Base-by-base conservation (phyloP, 1,140 invertebrate species). In the Trichogramma pretiosum region DNA sequence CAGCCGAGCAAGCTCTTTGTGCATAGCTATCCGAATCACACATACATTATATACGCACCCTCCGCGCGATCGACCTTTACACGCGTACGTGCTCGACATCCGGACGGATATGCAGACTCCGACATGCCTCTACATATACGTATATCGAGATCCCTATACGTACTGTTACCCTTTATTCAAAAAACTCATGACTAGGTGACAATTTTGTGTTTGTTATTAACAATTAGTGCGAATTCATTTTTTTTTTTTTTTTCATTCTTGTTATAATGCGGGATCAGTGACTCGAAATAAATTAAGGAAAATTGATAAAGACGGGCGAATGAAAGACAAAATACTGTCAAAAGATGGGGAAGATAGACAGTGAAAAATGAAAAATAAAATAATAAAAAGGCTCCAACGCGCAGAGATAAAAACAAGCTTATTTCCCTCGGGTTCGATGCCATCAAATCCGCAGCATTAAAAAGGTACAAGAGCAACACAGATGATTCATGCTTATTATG, bases 391-490 rank as follows among this genome's bases (percentile, higher is more conserved):
- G 42, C 14, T 14, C 10, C 19, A 34, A 34, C 22, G 19, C 26
- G 32, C 17, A 18, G 36, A 32, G 40, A 53, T 48, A 60, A 58
- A 48, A 54, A 56, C 54, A 46, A 51, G 56, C 52, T 56, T 60
- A 60, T 60, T 60, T 60, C 58, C 56, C 58, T 42, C 22, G 58
- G 48, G 56, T 37, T 46, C 54, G 48, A 56, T 58, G 41, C 40
- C 37, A 36, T 24, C 30, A 30, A 11, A 43, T 18, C 9, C 26
- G 36, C 9, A 34, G 35, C 21, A 17, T 41, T 22, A 36, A 43
- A 17, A 35, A 18, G 18, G 19, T 21, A n/a, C 23, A 24, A 30
- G 21, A 53, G 14, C n/a, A 48, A 40, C 39, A 28, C 40, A 33
- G 47, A 52, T 56, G 50, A 50, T 56, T 49, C 44, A 46, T 13